Evolutionary conservation across 2,797 vertebrate species (phyloP).

Genomic region (Melopsittacus undulatus): DNA sequence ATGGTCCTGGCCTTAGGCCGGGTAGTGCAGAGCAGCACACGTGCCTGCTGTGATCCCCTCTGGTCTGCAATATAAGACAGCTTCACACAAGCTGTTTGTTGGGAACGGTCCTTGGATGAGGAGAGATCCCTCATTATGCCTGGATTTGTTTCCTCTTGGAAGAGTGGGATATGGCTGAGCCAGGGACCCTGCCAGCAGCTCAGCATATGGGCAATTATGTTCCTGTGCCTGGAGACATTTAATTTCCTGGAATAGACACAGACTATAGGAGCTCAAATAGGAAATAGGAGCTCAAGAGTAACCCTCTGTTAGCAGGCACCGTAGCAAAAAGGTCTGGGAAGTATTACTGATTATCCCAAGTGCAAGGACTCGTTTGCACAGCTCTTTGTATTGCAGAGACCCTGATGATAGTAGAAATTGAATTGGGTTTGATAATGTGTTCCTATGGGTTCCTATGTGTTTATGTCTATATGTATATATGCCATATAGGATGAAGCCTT

Average conservation of each 20-base stretch:
- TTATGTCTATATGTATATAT: too few species aligned
- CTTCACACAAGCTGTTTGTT: not conserved
- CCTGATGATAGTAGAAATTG: too few species aligned
- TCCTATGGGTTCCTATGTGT: rapidly evolving
- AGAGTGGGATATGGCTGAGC: not conserved
- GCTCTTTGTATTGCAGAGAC: not conserved
- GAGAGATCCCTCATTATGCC: not conserved
- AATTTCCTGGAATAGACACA: not conserved
- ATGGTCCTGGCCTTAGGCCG: not conserved
- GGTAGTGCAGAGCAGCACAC: not conserved
- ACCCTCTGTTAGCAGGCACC: not conserved
- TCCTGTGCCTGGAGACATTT: not conserved
- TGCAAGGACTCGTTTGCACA: not conserved
- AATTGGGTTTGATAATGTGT: rapidly evolving
- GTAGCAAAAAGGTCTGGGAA: not conserved
- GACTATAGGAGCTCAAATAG: too few species aligned
- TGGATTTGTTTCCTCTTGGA: not conserved
- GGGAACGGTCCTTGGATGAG: not conserved
- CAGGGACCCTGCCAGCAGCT: not conserved
- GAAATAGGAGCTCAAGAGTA: not conserved
- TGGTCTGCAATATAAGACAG: not conserved
- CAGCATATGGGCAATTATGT: not conserved
- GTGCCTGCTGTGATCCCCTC: too few species aligned
- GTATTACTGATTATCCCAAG: not conserved
- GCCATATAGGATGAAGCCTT: too few species aligned